Base-by-base conservation (phyloP, 2,113 vertebrate genomes). In the Lasiurus borealis region DNA sequence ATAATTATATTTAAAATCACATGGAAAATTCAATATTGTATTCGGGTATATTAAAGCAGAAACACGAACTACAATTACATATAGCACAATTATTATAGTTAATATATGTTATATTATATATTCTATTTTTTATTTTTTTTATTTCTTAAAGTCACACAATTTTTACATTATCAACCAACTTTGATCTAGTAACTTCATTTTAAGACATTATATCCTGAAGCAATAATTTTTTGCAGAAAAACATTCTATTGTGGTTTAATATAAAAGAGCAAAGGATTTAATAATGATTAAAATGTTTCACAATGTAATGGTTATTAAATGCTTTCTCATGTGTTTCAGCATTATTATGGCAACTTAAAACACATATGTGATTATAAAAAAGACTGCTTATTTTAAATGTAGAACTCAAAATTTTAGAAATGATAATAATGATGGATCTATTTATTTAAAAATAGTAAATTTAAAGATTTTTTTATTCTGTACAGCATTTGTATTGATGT, bases 231-330 rank as follows among this genome's bases (percentile, higher is more conserved):
- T 4, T 1, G 72, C 13, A 84, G 27, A 62, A 78, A 91, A 90
- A 40, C 10, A 77, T 36, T 62, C 69, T 88, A 44, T 44, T 78
- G 14, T 64, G 13, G 19, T 16, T 88, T 91, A 83, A 78, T 88
- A 29, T 83, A 48, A 95, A 76, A 81, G 48, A 88, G 11, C 13
- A 92, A 93, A 93, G 18, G 2, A 69, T 57, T 91, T 19, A 92
- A 50, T 82, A 88, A 75, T 94, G 78, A 48, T 21, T 50, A 62
- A 86, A 85, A 72, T 27, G 16, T 10, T 68, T 82, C 10, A 62
- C 13, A 77, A 71, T 50, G 50, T 1, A 73, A 62, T 10, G 23
- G 46, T 40, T 90, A 82, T 54, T 48, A 85, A 95, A 87, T 6
- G 62, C 6, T 76, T 93, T 68, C 44, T 92, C 44, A 66, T 29